Base-by-base conservation (phyloP, 2,888 invertebrate genomes). In the Odontomyia ornata region DNA sequence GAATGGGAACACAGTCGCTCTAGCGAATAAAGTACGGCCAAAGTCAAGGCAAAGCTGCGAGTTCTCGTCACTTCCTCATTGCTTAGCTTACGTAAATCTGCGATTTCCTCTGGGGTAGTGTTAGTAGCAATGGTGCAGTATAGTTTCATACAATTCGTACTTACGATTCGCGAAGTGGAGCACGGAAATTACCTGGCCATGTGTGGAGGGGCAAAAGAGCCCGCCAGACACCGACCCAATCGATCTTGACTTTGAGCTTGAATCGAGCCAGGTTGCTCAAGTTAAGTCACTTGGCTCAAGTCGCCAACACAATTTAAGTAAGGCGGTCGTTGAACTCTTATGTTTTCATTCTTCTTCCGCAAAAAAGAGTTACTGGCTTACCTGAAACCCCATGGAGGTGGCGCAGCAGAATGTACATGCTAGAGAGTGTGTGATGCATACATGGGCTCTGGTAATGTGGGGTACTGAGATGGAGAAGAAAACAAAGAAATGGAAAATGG, bases 301-400 rank as follows among this genome's bases (percentile, higher is more conserved):
- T 72, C 71, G 52, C 73, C 73, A 73, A 36, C 69, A 69, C 69
- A 65, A 71, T 71, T 69, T 75, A 64, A 47, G 71, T 52, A 25
- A 65, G 56, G 23, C 57, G 77, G 77, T 77, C 76, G 67, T 56
- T 76, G 77, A 69, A 67, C 72, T 65, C 71, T 64, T 76, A 76
- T 76, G 64, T 77, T 77, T 75, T 75, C 75, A 11, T 73, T 57
- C 60, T 21, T 73, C 57, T 73, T 73, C 60, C 60, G 73, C 57
- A 73, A 73, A 73, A 72, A 57, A 30, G 23, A 57, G 60, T 7
- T 57, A 23, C 36, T 57, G 7, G 36, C 5, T 9, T 47, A 7
- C 30, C 11, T 71, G 71, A 15, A 71, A 21, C 13, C 52, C n/a
- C 71, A 18, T 28, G 56, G 11, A 72, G 72, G 36, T 69, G 69